Conservation (phyloP, 1,140 invertebrate species). For the Lordiphosa mommai region DNA sequence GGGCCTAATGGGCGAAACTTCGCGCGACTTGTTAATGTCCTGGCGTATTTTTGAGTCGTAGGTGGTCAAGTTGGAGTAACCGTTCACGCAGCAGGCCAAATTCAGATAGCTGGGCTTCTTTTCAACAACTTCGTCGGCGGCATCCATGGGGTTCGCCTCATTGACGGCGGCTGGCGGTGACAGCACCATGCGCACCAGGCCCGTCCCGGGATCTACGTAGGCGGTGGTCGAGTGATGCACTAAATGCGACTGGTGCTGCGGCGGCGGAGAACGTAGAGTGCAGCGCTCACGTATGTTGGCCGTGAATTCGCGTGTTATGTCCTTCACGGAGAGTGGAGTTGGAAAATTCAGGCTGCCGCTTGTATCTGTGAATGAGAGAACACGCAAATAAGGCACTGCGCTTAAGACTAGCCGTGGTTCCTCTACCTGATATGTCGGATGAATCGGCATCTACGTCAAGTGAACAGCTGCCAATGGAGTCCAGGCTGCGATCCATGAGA, state of each 20-base stretch:
- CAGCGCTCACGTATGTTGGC: constrained; percentile 81
- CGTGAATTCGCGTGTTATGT: constrained; percentile 82
- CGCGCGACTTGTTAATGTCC: constrained; percentile 84
- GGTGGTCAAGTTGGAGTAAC: constrained; percentile 91
- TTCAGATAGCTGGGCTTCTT: constrained; percentile 90
- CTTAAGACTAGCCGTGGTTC: too few relatives aligned
- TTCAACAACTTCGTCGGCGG: constrained; percentile 17
- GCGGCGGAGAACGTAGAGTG: constrained; percentile 45
- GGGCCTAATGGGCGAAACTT: constrained; percentile 84
- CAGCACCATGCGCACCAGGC: constrained; percentile 61
- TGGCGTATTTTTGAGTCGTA: constrained; percentile 89
- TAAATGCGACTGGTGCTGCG: constrained; percentile 12
- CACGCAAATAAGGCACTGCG: neutral
- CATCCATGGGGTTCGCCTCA: neutral
- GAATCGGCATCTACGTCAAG: constrained; percentile 89
- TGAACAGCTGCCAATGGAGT: constrained; percentile 90
- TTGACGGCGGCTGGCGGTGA: constrained; percentile 27
- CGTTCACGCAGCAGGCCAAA: constrained; percentile 93
- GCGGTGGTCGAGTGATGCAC: constrained; percentile 12
- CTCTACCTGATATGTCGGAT: constrained; percentile 88
- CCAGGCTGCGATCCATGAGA: constrained; percentile 85
- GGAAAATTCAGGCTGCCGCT: constrained; percentile 81
- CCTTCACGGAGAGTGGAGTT: constrained; percentile 82
- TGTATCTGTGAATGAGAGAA: constrained; percentile 48
- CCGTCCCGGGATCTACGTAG: constrained; percentile 39